Conservation (phyloP, 1,140 invertebrate genomes). For the Dermatophagoides farinae region DNA sequence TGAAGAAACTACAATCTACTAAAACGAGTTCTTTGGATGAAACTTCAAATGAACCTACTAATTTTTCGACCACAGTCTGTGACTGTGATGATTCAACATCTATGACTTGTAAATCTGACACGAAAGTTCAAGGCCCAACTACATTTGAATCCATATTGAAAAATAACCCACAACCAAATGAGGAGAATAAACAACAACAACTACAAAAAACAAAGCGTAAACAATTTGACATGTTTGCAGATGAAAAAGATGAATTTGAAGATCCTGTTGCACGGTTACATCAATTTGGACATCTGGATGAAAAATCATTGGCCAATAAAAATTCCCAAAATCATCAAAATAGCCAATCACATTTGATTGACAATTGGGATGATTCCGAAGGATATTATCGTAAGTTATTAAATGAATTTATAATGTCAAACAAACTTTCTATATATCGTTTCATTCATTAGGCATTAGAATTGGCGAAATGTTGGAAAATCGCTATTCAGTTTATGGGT, state of each 20-base stretch:
- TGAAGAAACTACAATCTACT: constrained; percentile 39
- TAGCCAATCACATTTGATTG: constrained; percentile 51
- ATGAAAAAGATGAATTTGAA: constrained; percentile 37
- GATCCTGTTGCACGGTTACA: background rate
- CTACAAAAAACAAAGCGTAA: constrained; percentile 48
- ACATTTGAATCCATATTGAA: constrained; percentile 1
- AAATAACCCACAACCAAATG: background rate
- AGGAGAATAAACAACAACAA: background rate
- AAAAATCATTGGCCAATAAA: background rate
- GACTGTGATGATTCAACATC: background rate
- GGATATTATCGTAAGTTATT: constrained; percentile 62
- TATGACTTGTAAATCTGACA: background rate
- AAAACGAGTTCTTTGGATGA: background rate
- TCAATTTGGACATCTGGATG: background rate
- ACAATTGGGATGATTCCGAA: constrained; percentile 99
- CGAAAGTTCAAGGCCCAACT: background rate
- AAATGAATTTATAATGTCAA: background rate
- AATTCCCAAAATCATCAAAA: constrained; percentile 34
- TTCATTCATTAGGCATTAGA: constrained; percentile 41
- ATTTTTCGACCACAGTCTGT: background rate
- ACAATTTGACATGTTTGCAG: constrained; percentile 56
- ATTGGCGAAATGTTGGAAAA: constrained; percentile 85
- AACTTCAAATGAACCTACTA: background rate
- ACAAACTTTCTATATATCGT: background rate
- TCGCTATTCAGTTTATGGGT: constrained; percentile 82